These are phyloP conservation scores for Poeciliopsis occidentalis DNA, from an alignment of 2,113 vertebrate species.

Conservation along the genomic window DNA sequence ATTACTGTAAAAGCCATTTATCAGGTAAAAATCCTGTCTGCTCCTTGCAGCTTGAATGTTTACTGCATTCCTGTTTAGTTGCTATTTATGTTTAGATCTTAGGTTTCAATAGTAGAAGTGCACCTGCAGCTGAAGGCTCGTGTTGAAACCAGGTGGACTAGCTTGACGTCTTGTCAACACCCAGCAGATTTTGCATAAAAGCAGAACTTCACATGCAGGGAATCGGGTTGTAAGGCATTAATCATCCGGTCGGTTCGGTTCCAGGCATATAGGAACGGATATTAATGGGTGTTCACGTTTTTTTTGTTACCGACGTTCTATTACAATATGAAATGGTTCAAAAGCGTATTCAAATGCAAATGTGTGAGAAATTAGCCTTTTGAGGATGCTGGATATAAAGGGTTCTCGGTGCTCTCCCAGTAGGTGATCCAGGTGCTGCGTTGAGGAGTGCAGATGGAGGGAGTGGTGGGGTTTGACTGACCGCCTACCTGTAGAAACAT, in stretches of 20 bases:
- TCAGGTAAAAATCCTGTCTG: background rate
- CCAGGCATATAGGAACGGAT: background rate
- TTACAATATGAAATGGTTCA: slow-evolving; percentile 11
- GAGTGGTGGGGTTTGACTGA: background rate
- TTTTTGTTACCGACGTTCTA: background rate
- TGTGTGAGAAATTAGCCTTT: slow-evolving; percentile 8
- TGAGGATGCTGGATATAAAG: slow-evolving; percentile 6
- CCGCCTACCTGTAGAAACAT: slow-evolving; percentile 3
- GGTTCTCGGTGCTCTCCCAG: slow-evolving; percentile 2
- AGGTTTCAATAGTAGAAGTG: too few species aligned
- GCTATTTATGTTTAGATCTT: too few species aligned
- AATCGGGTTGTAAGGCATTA: too few species aligned
- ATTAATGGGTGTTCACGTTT: slow-evolving; percentile 10
- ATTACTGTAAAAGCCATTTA: background rate
- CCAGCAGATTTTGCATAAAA: too few species aligned
- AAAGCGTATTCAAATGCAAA: slow-evolving; percentile 31
- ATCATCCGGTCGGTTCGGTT: background rate
- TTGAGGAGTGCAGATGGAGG: background rate
- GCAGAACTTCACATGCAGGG: too few species aligned
- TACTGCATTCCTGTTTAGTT: too few species aligned
- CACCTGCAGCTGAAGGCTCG: too few species aligned
- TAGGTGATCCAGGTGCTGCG: slow-evolving; percentile 20
- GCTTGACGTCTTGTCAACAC: too few species aligned
- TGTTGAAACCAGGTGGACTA: too few species aligned
- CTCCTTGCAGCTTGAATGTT: background rate